Evolutionary conservation across 2,888 invertebrate genomes (phyloP).

Genomic region (Elegia similella): DNA sequence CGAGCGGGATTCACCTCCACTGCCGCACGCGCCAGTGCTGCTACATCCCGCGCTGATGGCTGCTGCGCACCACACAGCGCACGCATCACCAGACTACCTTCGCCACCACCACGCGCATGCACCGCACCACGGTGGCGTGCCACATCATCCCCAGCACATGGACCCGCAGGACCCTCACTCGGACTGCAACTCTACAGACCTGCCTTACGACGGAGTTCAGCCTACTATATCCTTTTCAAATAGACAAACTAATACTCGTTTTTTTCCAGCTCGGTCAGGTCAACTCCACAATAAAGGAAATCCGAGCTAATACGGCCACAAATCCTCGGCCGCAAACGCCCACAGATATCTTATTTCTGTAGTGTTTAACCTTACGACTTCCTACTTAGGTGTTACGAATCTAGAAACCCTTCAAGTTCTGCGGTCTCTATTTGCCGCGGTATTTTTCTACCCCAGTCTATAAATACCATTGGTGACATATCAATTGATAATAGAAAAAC

Average conservation of each 20-base stretch:
- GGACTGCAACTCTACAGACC: constrained; percentile 95
- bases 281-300: constrained; percentile 35
- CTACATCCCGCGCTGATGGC: constrained; percentile 92
- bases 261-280: constrained; percentile 30
- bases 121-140: constrained; percentile 90
- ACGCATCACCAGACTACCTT: constrained; percentile 90
- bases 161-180: constrained; percentile 93
- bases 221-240: constrained; percentile 97
- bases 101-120: constrained; percentile 86
- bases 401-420: constrained; percentile 72
- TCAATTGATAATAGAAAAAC: no score
- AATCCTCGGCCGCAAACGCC: constrained; percentile 48
- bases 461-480: no score
- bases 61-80: constrained; percentile 91
- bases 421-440: constrained; percentile 70
- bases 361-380: constrained; percentile 80
- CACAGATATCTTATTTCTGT: constrained; percentile 79
- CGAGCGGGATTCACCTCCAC: constrained; percentile 91
- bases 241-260: constrained; percentile 38
- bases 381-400: constrained; percentile 69
- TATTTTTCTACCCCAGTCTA: constrained; percentile 2
- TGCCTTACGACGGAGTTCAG: constrained; percentile 95
- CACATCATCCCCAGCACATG: constrained; percentile 88
- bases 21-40: constrained; percentile 92
- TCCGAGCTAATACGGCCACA: constrained; percentile 40